Evolutionary conservation across 2,797 vertebrate genomes (phyloP), one percentile per base, ranked within the genome.

Genomic region (Novumbra hubbsi): DNA sequence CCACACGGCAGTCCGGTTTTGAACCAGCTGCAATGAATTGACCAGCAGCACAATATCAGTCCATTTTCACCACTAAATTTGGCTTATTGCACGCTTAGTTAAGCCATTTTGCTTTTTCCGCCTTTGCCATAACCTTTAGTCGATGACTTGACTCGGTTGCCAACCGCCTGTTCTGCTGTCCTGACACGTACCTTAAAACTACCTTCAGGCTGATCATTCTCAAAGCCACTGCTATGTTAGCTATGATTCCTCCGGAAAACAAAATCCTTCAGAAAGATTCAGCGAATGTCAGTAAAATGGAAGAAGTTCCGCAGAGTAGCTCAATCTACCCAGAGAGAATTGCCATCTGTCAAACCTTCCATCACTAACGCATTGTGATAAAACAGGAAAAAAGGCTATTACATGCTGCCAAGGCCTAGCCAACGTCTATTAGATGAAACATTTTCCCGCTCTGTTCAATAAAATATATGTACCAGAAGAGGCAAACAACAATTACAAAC

Each of bases 291-390:
- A 87, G 76, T 75, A 78, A 73, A 81, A 72, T 77, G 76, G 70
- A 41, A 83, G 83, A 68, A 34, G 49, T 49, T 83, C 74, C 73
- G 49, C 63, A 72, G 72, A 75, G 50, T 83, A 75, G 21, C 30
- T 73, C 75, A 50, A 66, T 67, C 74, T 45, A 60, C 73, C 68
- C 64, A 67, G 60, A 75, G 30, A 72, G 76, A 78, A 78, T 45
- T 52, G 77, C 85, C 82, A 85, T 88, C 90, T 85, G 87, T 79
- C 86, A 88, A 71, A 60, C 71, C 70, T 83, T 87, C 83, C 83
- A 83, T 87, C 80, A 78, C 2, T 0, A 55, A 73, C 74, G 9
- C 19, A 49, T 73, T 86, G 73, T 86, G 81, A 55, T 16, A 68
- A 68, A 75, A 60, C 12, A 0, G 60, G 19, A 30, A 24, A 21